Conservation (phyloP, 2,888 invertebrate genomes). For the Meloe dianella region DNA sequence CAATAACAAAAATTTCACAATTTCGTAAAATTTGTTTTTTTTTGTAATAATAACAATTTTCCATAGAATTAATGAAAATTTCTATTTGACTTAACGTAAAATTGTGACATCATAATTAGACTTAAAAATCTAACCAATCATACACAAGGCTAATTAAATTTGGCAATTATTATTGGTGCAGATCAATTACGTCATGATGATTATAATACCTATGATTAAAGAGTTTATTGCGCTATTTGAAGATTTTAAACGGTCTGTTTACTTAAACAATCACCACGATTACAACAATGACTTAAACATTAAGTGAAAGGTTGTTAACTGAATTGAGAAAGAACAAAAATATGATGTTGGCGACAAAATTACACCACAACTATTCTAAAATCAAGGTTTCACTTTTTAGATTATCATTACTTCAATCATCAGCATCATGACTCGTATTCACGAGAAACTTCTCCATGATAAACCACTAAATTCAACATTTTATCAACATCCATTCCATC, state of each 20-base stretch:
- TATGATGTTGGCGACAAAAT: background rate
- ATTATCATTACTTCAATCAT: background rate
- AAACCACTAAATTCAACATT: conserved; percentile 59
- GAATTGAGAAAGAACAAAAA: background rate
- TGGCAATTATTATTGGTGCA: background rate
- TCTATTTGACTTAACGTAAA: background rate
- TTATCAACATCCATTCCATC: conserved; percentile 66
- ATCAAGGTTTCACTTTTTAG: conserved; percentile 2
- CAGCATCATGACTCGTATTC: background rate
- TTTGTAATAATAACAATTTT: background rate
- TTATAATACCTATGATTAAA: background rate
- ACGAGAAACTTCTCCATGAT: conserved; percentile 54
- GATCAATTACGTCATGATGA: background rate
- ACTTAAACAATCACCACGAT: background rate
- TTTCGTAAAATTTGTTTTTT: background rate
- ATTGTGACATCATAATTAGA: background rate
- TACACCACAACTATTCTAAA: background rate
- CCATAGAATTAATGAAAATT: background rate
- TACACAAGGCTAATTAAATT: background rate
- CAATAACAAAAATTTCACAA: background rate
- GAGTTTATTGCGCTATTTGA: background rate
- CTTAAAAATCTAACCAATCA: background rate
- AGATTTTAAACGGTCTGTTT: background rate
- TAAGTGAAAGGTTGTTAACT: conserved; percentile 10
- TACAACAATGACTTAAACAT: background rate